phyloP scores from a whole-genome alignment of 2,888 invertebrate genomes.

The Trichacis sp. region DNA sequence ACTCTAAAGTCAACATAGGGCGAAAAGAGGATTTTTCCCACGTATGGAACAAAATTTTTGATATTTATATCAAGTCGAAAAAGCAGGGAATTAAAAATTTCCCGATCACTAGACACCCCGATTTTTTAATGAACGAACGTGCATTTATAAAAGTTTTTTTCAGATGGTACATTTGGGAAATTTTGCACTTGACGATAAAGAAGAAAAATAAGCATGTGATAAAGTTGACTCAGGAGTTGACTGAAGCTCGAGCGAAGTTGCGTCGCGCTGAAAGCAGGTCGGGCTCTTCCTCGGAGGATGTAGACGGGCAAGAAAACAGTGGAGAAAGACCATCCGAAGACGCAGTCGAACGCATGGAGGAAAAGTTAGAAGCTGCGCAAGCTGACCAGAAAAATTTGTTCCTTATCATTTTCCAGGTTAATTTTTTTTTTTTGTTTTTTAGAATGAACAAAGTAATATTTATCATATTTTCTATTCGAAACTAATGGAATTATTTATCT shows the following conservation, averaged over 20 bases:
- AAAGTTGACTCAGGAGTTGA: constrained; percentile 83
- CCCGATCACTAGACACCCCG: too few species aligned
- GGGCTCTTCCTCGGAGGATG: constrained; percentile 83
- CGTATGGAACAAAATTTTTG: too few species aligned
- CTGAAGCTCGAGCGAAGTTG: constrained; percentile 88
- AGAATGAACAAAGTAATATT: not conserved
- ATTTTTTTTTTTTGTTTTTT: too few species aligned
- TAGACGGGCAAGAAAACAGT: constrained; percentile 71
- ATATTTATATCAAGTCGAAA: too few species aligned
- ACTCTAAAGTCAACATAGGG: too few species aligned
- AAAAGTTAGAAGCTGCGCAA: constrained; percentile 92
- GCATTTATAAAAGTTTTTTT: too few species aligned
- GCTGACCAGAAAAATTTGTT: constrained; percentile 97
- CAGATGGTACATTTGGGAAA: constrained; percentile 96
- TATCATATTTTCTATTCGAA: not conserved
- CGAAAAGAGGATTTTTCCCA: too few species aligned
- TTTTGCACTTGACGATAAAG: constrained; percentile 93
- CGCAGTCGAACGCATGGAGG: constrained; percentile 95
- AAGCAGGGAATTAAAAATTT: too few species aligned
- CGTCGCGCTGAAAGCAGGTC: constrained; percentile 86
- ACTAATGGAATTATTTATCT: constrained; percentile 6
- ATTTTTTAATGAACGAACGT: too few species aligned
- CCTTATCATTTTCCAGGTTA: constrained; percentile 94
- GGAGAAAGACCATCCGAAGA: constrained; percentile 80
- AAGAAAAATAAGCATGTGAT: constrained; percentile 97